These are phyloP conservation scores for Nesospiza acunhae DNA, from an alignment of 2,113 vertebrate species.

Conservation along the genomic window DNA sequence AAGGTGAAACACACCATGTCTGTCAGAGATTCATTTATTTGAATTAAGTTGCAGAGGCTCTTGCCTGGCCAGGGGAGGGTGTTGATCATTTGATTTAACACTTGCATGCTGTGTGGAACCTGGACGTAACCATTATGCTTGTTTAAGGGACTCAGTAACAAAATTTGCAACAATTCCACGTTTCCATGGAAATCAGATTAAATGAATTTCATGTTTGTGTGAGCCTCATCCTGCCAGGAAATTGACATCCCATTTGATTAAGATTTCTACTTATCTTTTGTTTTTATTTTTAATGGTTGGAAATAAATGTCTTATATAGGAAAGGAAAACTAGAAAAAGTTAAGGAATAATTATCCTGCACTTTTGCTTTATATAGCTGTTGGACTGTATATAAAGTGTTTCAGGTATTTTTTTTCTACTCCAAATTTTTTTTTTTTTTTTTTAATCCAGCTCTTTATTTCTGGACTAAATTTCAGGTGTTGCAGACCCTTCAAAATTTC, in stretches of 20 bases:
- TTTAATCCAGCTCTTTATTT: neutral
- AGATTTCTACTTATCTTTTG: neutral
- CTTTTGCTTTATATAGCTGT: neutral
- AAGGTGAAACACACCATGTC: neutral
- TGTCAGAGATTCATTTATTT: constrained; percentile 16
- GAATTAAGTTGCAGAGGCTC: neutral
- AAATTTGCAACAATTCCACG: neutral
- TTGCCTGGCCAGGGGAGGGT: neutral
- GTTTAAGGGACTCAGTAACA: neutral
- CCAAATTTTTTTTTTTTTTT: neutral
- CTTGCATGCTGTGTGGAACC: neutral
- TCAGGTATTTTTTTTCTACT: neutral
- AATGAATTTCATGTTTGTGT: neutral
- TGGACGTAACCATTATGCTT: neutral
- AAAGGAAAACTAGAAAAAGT: neutral
- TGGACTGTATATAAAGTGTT: neutral
- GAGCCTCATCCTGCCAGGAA: neutral
- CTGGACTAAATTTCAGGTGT: neutral
- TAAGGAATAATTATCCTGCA: neutral
- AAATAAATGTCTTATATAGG: neutral
- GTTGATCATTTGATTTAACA: neutral
- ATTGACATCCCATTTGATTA: neutral
- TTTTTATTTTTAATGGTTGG: neutral
- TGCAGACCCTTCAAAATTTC: neutral
- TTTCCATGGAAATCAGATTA: neutral